A percentile compares a stretch with the other conserved stretches of the same genome.
Evolutionary conservation across 2,888 invertebrate genomes (phyloP).

Genomic region (Nemurella pictetii): DNA sequence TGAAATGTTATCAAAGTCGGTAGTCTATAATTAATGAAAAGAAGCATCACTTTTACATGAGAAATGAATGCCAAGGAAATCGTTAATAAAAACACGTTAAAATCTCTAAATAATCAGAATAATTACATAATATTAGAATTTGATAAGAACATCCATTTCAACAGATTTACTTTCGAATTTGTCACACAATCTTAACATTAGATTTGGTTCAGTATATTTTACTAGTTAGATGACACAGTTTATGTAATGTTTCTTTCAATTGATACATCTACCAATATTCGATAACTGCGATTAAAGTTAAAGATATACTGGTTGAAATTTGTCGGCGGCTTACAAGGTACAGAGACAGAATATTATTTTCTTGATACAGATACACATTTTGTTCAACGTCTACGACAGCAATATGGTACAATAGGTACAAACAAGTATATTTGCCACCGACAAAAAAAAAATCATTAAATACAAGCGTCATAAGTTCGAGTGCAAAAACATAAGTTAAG

Average conservation of each 20-base stretch:
- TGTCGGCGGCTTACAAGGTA: no score
- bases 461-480: background rate
- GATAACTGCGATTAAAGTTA: background rate
- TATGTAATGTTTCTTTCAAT: background rate
- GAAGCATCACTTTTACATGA: background rate
- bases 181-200: background rate
- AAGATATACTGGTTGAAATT: background rate
- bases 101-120: background rate
- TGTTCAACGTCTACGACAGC: background rate
- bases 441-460: background rate
- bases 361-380: background rate
- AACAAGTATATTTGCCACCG: background rate
- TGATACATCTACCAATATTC: background rate
- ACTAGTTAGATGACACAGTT: background rate
- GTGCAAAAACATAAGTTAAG: background rate
- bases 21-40: background rate
- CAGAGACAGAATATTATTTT: background rate
- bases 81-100: background rate
- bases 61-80: background rate
- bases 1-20: background rate
- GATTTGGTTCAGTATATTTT: background rate
- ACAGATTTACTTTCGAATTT: background rate
- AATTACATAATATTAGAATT: background rate
- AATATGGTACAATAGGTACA: background rate
- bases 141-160: background rate